phyloP scores from a whole-genome alignment of 2,888 invertebrate genomes.

The Liodrosophila aerea region DNA sequence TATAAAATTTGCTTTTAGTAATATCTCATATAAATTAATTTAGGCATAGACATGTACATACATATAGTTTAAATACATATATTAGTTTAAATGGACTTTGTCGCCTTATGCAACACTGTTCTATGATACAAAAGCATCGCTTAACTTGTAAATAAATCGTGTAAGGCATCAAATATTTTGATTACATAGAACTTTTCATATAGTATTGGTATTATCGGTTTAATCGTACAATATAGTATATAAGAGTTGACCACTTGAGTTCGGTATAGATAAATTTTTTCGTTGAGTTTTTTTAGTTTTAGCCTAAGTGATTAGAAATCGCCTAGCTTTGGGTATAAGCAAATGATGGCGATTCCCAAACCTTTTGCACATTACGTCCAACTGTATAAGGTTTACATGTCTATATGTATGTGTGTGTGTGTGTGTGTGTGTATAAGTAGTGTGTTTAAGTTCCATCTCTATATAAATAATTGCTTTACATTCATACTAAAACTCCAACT shows the following conservation, averaged over 20 bases:
- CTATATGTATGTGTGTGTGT: slow-evolving; percentile 20
- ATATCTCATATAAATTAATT: slow-evolving; percentile 1
- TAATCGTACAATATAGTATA: slow-evolving; percentile 15
- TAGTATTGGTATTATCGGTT: slow-evolving; percentile 11
- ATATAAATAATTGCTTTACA: slow-evolving; percentile 24
- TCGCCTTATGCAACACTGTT: slow-evolving; percentile 15
- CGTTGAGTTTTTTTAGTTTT: slow-evolving; percentile 39
- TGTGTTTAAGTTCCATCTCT: slow-evolving; percentile 25
- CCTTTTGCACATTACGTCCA: slow-evolving; percentile 62
- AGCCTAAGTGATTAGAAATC: slow-evolving; percentile 33
- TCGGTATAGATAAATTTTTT: slow-evolving; percentile 29
- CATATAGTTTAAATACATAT: too few relatives aligned
- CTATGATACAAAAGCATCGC: slow-evolving; percentile 24
- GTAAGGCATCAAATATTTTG: slow-evolving; percentile 51
- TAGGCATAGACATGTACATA: slow-evolving; percentile 21
- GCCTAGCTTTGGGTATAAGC: background rate
- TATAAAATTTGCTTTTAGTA: slow-evolving; percentile 40
- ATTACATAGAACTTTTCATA: slow-evolving; percentile 31
- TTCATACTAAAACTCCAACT: slow-evolving; percentile 49
- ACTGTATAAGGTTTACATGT: slow-evolving; percentile 28
- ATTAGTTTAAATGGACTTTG: slow-evolving; percentile 54
- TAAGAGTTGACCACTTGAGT: slow-evolving; percentile 62
- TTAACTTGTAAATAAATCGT: slow-evolving; percentile 39
- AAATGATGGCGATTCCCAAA: slow-evolving; percentile 30
- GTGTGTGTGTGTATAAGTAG: slow-evolving; percentile 29